Base-by-base conservation (phyloP, 2,113 vertebrate species). In the Empidonax alnorum region DNA sequence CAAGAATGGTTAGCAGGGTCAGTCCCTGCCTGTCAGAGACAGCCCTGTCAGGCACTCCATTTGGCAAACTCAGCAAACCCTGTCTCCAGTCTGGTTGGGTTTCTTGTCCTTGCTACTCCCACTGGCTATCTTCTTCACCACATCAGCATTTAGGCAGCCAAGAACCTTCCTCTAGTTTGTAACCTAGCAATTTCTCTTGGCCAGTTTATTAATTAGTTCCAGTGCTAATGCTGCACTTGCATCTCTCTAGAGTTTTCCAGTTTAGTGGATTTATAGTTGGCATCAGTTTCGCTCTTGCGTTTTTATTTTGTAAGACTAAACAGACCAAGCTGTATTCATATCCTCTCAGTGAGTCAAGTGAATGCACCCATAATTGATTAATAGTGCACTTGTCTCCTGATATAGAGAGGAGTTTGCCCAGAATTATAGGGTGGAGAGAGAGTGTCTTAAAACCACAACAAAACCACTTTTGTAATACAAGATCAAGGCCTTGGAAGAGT, bases 121-220 rank as follows among this genome's bases (percentile, higher is more conserved):
- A 46, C 62, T 91, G 80, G 35, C 59, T 74, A 41, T 37, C 47
- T 92, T 67, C 69, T 84, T 20, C 35, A 89, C 63, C 90, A 44
- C 52, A 68, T 49, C 89, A 89, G 77, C 89, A 78, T 35, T 84
- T 53, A 79, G n/a, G 44, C 62, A 78, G 66, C 91, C 77, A 87
- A 91, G 66, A 91, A 22, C 46, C 73, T 82, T 76, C 52, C 62
- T 59, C 41, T 68, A 0, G 42, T 59, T 90, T 92, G 86, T 78
- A 90, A 75, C 52, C 76, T 56, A 81, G 79, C 79, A 66, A n/a
- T 71, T 92, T 92, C 89, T 74, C 65, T 89, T 84, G 61, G 61
- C 27, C 13, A 19, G 52, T 68, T 92, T 80, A 71, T 81, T 84
- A 77, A 91, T 84, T 53, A 68, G 56, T 24, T 91, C 35, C 73